Evolutionary conservation across 2,797 vertebrate genomes (phyloP).

Genomic region (Columba guinea): DNA sequence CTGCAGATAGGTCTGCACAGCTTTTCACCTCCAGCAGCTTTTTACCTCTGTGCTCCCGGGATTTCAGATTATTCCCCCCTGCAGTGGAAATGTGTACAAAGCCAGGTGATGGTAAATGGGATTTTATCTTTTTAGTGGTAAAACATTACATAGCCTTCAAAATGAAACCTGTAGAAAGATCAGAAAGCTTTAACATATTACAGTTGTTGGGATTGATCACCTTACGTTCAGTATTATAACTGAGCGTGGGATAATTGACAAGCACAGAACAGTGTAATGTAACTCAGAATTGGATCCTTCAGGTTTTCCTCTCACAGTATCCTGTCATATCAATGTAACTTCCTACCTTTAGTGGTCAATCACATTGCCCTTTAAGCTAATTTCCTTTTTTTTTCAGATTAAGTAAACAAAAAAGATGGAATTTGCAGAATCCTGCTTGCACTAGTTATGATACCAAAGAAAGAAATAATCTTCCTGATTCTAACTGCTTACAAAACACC

Average conservation of each 20-base stretch:
- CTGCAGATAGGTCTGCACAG: not conserved
- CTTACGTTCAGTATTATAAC: not conserved
- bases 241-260: not conserved
- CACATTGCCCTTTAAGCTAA: not conserved
- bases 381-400: not conserved
- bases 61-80: not conserved
- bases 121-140: not conserved
- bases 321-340: not conserved
- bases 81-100: not conserved
- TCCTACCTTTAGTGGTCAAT: not conserved
- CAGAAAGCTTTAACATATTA: not conserved
- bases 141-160: not conserved
- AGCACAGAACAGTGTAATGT: not conserved
- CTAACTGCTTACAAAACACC: not conserved
- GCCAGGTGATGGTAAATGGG: not conserved
- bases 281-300: not conserved
- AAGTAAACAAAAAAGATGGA: not conserved
- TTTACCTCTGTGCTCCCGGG: not conserved
- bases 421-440: not conserved
- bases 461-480: not conserved
- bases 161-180: not conserved
- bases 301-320: not conserved
- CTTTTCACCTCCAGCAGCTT: not conserved
- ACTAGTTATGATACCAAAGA: not conserved
- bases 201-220: not conserved